Percentiles rank a stretch among this genome's conserved stretches.
Evolutionary conservation across 2,113 vertebrate species (phyloP).

Genomic region (Micronycteris hirsuta): DNA sequence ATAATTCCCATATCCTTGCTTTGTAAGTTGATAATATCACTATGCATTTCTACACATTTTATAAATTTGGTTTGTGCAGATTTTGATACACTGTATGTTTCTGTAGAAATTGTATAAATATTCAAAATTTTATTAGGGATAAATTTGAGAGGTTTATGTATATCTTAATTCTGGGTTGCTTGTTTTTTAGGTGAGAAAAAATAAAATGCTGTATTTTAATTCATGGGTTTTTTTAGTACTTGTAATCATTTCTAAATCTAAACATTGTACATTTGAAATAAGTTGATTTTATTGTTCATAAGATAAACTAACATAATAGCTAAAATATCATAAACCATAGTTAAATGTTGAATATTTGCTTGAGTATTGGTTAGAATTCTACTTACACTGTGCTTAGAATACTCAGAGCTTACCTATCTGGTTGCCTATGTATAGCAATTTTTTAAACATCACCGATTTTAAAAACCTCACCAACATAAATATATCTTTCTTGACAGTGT

Average conservation of each 20-base stretch:
- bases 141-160: conserved; percentile 81
- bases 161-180: conserved; percentile 84
- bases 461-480: neutral
- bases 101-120: conserved; percentile 90
- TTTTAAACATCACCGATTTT: neutral
- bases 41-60: conserved; percentile 91
- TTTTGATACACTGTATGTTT: conserved; percentile 91
- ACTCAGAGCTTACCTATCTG: neutral
- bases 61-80: conserved; percentile 89
- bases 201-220: conserved; percentile 84
- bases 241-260: conserved; percentile 51
- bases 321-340: conserved; percentile 39
- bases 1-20: conserved; percentile 82
- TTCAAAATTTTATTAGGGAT: conserved; percentile 82
- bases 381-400: neutral
- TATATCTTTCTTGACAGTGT: neutral
- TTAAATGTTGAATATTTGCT: neutral
- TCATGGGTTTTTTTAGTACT: conserved; percentile 62
- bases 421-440: neutral
- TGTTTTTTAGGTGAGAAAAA: conserved; percentile 87
- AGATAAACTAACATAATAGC: neutral
- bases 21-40: conserved; percentile 86
- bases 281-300: conserved; percentile 23
- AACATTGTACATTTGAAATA: conserved; percentile 5
- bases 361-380: conserved; percentile 28